phyloP scores from a whole-genome alignment of 2,888 invertebrate genomes.

The Acleris holmiana region DNA sequence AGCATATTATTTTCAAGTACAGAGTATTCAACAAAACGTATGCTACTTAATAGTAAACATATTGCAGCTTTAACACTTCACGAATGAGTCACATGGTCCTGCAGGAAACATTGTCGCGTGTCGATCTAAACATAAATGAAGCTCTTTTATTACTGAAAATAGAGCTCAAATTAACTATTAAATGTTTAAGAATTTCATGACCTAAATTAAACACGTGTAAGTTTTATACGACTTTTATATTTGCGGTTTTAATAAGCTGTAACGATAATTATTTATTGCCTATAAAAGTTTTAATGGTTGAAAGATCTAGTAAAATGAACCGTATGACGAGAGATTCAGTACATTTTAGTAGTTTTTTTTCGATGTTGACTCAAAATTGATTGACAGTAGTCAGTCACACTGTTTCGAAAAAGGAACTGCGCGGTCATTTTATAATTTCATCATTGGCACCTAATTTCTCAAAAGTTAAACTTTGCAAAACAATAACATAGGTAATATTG shows the following conservation, averaged over 20 bases:
- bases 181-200: slow-evolving; percentile 21
- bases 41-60: slow-evolving; percentile 20
- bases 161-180: slow-evolving; percentile 13
- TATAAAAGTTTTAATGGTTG: slow-evolving; percentile 42
- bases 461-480: background rate
- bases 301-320: slow-evolving; percentile 38
- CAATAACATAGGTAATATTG: background rate
- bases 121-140: slow-evolving; percentile 13
- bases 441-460: background rate
- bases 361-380: too few relatives aligned
- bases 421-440: too few relatives aligned
- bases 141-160: slow-evolving; percentile 4
- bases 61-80: slow-evolving; percentile 16
- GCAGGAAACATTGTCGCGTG: slow-evolving; percentile 29
- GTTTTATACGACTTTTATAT: slow-evolving; percentile 38
- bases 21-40: slow-evolving; percentile 15
- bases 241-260: slow-evolving; percentile 43
- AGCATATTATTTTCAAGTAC: background rate
- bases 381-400: too few relatives aligned
- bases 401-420: too few relatives aligned
- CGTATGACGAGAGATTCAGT: slow-evolving; percentile 14
- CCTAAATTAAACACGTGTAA: slow-evolving; percentile 41
- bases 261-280: slow-evolving; percentile 44
- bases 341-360: background rate
- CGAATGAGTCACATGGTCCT: slow-evolving; percentile 5